Evolutionary conservation across 2,113 vertebrate species (phyloP), one percentile per base, ranked within the genome.

Genomic region (Cyanoramphus novaezelandiae): DNA sequence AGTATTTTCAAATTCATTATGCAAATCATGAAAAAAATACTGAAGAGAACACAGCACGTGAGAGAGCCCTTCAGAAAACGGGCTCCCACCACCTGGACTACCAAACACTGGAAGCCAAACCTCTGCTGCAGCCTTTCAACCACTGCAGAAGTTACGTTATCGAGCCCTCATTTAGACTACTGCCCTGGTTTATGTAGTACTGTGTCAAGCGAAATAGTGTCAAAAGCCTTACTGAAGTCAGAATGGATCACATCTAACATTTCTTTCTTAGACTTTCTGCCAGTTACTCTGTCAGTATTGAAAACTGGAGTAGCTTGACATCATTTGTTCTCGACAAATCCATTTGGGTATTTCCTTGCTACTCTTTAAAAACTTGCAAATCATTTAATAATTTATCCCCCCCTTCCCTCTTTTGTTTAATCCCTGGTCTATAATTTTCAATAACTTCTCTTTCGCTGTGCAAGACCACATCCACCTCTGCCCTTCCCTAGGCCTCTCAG

Each of bases 201-300:
- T 65, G 47, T 53, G 91, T 93, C 93, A 95, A 89, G n/a, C 39
- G 49, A 80, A 94, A 95, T 88, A 95, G 82, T 67, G 75, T 97
- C 93, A 95, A 90, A 95, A 94, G 78, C 33, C 70, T 72, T 85
- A 76, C 86, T 52, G 13, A 95, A 92, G 90, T 95, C 95, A 93
- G 52, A 92, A 85, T 33, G 17, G n/a, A 96, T 96, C 91, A 95
- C 2, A 0, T 94, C 57, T 63, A 80, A 33, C 65, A 62, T 46
- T 69, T 89, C 43, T 71, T 82, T 82, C 62, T 69, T 49, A 85
- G 78, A 59, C 49, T 89, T 91, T 69, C 90, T 84, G 74, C 62
- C 68, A 37, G 70, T 76, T 79, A 53, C 1, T 69, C 77, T 17
- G 9, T 82, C 80, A 92, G 82, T 5, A 1, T 1, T 43, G n/a